Base-by-base conservation (phyloP, 2,113 vertebrate species). In the Dendropsophus ebraccatus region DNA sequence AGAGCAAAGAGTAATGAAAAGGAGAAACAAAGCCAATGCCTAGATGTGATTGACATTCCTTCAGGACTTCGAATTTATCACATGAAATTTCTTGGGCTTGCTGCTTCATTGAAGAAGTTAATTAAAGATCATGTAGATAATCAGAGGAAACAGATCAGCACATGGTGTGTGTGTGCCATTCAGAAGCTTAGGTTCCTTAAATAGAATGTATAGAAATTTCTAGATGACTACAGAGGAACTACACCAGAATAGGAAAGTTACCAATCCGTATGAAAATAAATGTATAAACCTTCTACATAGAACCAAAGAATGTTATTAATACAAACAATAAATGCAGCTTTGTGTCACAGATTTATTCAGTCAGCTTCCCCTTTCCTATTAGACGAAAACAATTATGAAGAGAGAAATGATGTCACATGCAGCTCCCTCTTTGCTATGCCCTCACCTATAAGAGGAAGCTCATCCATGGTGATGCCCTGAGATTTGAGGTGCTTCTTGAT, bases 401-500 rank as follows among this genome's bases (percentile, higher is more conserved):
- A n/a, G 4, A 41, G 28, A 25, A 5, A 13, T 62, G 35, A 50
- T 16, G 14, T 12, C n/a, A n/a, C 58, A 70, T 49, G 74, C 52
- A 41, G 12, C 19, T 35, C 28, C 16, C 23, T 37, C 78, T 85
- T 0, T 0, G 81, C 80, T 49, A 84, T 28, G 7, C 8, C 52
- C 96, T 97, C 91, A 99, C 98, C 98, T 91, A 99, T 99, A 91
- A 99, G 96, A 30, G 98, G 98, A 87, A 97, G 97, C 92, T 99
- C 97, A 9, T 99, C 97, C 97, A 99, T 98, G 92, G 94, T 94
- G 94, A 99, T 99, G 97, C 98, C 98, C 97, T 99, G 98, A 99
- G 97, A 98, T 96, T 96, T 96, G 96, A 99, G 98, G 96, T 99
- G 98, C 94, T 98, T 99, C 94, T 97, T 98, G 92, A 99, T 99